These are phyloP conservation scores for Cheilosia grossa DNA, from an alignment of 2,888 invertebrate species.

Conservation along the genomic window DNA sequence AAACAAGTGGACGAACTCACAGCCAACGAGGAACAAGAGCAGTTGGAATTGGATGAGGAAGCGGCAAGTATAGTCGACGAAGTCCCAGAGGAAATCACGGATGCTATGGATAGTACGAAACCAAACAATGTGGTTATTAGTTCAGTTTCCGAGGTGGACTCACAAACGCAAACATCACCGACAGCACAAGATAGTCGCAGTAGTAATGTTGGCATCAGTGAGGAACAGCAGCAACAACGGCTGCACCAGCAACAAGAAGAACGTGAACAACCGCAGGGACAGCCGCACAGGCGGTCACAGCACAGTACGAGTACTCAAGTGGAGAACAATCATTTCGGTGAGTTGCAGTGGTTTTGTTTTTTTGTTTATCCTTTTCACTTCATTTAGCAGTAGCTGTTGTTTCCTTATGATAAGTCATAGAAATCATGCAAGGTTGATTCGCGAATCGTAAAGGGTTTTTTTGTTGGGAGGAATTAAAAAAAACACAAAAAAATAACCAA, in stretches of 20 bases:
- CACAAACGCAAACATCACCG: conserved; percentile 80
- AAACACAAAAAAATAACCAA: no score
- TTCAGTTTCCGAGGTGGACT: conserved; percentile 77
- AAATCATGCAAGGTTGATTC: not conserved
- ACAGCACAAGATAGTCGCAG: conserved; percentile 70
- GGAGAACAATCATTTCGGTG: conserved; percentile 93
- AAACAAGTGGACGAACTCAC: conserved; percentile 30
- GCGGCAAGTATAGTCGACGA: conserved; percentile 61
- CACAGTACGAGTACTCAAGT: conserved; percentile 93
- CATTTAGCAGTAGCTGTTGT: not conserved
- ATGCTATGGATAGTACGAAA: conserved; percentile 70
- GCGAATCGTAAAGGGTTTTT: no score
- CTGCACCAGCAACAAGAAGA: conserved; percentile 73
- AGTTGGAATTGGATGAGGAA: conserved; percentile 44
- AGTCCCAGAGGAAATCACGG: conserved; percentile 38
- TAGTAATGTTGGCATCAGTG: conserved; percentile 36
- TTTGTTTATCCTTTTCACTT: conserved; percentile 12
- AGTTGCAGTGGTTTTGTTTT: conserved; percentile 78
- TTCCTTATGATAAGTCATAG: not conserved
- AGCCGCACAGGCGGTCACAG: conserved; percentile 87
- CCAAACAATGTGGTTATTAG: conserved; percentile 66
- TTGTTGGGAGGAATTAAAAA: no score
- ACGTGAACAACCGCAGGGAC: conserved; percentile 70
- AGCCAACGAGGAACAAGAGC: conserved; percentile 38
- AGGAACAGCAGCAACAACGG: conserved; percentile 76